A percentile compares a stretch with the other conserved stretches of the same genome.
These are phyloP conservation scores for Megatriorchis doriae DNA, from an alignment of 2,113 vertebrate species.

Conservation along the genomic window DNA sequence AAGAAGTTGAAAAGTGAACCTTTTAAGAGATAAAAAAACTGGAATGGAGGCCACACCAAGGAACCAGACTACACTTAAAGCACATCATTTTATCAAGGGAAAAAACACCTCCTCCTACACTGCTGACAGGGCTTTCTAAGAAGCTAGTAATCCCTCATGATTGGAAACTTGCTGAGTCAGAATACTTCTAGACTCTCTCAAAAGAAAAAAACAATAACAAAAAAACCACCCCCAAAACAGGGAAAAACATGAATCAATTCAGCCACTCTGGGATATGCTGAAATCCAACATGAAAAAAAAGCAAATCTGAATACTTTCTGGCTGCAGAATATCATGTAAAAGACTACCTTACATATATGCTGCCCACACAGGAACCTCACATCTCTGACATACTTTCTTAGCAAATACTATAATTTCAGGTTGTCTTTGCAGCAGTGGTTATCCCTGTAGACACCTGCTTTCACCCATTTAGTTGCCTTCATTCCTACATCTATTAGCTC, in stretches of 20 bases:
- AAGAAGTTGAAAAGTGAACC: background rate
- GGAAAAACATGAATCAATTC: background rate
- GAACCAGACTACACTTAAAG: background rate
- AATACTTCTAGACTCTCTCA: background rate
- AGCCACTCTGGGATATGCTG: background rate
- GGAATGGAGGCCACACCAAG: background rate
- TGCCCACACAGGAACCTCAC: background rate
- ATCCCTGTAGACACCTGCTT: background rate
- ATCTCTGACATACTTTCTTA: background rate
- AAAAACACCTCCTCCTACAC: background rate
- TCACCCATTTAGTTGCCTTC: background rate
- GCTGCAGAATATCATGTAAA: accelerated
- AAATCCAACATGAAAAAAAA: background rate
- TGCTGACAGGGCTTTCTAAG: background rate
- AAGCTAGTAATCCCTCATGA: background rate
- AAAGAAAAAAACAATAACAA: background rate
- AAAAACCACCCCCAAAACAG: background rate
- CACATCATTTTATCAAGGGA: background rate
- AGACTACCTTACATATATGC: too few relatives aligned
- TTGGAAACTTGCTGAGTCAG: background rate
- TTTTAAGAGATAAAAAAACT: background rate
- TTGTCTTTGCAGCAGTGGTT: background rate
- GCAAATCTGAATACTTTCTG: background rate
- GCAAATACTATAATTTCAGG: accelerated
- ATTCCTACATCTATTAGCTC: accelerated